Conservation (phyloP, 2,888 invertebrate genomes). For the Psococerastis gibbosa region DNA sequence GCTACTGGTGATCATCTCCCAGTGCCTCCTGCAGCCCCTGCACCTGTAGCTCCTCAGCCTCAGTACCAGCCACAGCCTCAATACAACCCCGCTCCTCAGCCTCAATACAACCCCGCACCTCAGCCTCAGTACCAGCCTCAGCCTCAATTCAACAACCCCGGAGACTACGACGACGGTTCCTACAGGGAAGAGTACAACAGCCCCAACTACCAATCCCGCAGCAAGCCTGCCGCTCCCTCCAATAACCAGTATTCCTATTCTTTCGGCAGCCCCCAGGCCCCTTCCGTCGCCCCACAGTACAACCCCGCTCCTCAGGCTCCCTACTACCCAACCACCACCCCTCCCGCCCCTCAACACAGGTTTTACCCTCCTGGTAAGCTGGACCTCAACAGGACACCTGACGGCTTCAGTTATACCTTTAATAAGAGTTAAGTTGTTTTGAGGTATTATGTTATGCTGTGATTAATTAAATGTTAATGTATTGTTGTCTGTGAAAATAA, state of each 20-base stretch:
- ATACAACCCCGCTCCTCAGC: constrained; percentile 10
- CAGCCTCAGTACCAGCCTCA: constrained; percentile 14
- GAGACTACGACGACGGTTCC: constrained; percentile 17
- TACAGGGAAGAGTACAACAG: constrained; percentile 18
- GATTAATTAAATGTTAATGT: background rate
- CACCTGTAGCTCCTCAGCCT: constrained; percentile 14
- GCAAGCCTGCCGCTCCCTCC: constrained; percentile 16
- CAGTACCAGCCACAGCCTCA: constrained; percentile 8
- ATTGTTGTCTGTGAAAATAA: constrained; percentile 23
- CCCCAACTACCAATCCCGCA: constrained; percentile 14
- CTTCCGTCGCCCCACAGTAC: constrained; percentile 30
- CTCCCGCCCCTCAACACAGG: constrained; percentile 48
- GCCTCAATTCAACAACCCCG: constrained; percentile 7
- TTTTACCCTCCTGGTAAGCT: constrained; percentile 75
- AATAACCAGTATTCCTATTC: constrained; percentile 7
- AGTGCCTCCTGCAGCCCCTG: constrained; percentile 13
- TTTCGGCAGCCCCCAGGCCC: constrained; percentile 18
- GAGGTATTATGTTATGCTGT: background rate
- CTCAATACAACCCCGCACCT: constrained; percentile 14
- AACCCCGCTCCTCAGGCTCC: constrained; percentile 22
- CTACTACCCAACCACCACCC: constrained; percentile 36
- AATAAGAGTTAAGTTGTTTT: constrained; percentile 17
- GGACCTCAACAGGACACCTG: constrained; percentile 67
- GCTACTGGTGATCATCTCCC: constrained; percentile 21
- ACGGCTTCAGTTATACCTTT: constrained; percentile 60